Evolutionary conservation across 2,797 vertebrate species (phyloP), one percentile per base, ranked within the genome.

Genomic region (Gymnocypris eckloni): DNA sequence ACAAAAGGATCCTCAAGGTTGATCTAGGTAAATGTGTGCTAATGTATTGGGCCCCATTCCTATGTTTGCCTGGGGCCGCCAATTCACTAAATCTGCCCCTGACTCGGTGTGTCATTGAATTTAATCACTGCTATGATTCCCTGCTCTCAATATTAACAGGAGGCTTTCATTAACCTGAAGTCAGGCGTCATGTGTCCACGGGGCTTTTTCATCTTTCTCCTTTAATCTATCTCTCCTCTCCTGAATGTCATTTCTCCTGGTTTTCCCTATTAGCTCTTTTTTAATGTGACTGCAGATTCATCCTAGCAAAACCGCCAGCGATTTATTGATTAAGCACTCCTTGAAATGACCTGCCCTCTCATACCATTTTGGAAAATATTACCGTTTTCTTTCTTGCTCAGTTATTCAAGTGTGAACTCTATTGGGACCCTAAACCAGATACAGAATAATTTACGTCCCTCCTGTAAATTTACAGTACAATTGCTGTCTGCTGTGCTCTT

Each of bases 81-180:
- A 33, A 33, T 33, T 33, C 28, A 33, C 28, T 33, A 33, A 33
- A 33, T 33, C 28, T 2, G 28, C 28, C 2, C 28, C 2, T 33
- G 28, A 33, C 25, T 33, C 13, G 2, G 6, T 16, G 79, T 67
- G 61, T 50, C 61, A 72, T 16, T 71, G 39, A 64, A 50, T 73
- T 73, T 50, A 3, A 83, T 73, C 28, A 64, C 71, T 37, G 20
- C 28, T 73, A 22, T 82, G 50, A 56, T 82, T 82, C 41, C 25
- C 18, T 82, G n/a, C 82, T 64, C 71, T 50, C 71, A 83, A 66
- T 83, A 83, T 76, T 76, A 64, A 75, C 28, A 66, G 43, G 20
- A 39, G 69, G 52, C 81, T 52, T 66, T 75, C 56, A 83, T 76
- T 76, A 76, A 83, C 56, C 82, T 50, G 7, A 59, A n/a, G 81